phyloP scores from a whole-genome alignment of 53 echinoderm and acorn worm species.

The Zoroaster sp. region DNA sequence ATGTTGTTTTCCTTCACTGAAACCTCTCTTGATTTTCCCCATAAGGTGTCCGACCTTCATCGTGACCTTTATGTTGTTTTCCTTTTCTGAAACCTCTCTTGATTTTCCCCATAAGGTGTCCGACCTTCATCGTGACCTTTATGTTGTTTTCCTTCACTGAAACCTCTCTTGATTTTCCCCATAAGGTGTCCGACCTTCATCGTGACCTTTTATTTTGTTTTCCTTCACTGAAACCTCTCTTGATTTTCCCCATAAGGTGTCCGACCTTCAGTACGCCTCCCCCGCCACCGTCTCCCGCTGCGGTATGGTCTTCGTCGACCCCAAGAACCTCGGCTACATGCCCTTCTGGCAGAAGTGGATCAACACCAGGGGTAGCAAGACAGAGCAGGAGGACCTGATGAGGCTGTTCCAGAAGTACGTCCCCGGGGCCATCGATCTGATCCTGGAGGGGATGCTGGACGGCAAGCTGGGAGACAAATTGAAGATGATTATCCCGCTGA shows the following conservation, averaged over 20 bases:
- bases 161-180: too few species aligned
- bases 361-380: constrained; percentile 73
- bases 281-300: constrained; percentile 99
- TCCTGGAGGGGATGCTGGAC: constrained; percentile 87
- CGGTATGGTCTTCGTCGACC: constrained; percentile 99
- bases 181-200: constrained; percentile 92
- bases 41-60: constrained; percentile 94
- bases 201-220: too few species aligned
- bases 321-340: constrained; percentile 96
- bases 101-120: constrained; percentile 79
- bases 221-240: too few species aligned
- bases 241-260: constrained; percentile 78
- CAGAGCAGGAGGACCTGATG: constrained; percentile 82
- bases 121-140: too few species aligned
- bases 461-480: constrained; percentile 94
- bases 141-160: too few species aligned
- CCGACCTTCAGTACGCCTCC: constrained; percentile 96
- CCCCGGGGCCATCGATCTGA: constrained; percentile 82
- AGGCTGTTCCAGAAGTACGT: constrained; percentile 96
- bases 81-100: too few species aligned
- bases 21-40: too few species aligned
- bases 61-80: too few species aligned
- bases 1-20: too few species aligned
- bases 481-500: constrained; percentile 93
- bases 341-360: constrained; percentile 99